Evolutionary conservation across 1,140 invertebrate species (phyloP), one percentile per base, ranked within the genome.

Genomic region (Varroa destructor): DNA sequence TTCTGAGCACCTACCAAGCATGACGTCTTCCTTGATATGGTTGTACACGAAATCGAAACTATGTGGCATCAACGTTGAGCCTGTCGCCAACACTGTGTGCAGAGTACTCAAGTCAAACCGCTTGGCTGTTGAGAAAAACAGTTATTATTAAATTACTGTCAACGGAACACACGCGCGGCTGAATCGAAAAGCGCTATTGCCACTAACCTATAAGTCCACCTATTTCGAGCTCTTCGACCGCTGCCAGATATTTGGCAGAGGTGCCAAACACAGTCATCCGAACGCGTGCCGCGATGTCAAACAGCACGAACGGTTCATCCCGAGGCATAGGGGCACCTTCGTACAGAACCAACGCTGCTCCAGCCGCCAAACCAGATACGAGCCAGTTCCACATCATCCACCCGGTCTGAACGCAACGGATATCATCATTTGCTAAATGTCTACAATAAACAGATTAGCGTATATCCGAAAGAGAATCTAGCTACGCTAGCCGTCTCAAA

Each of bases 181-280:
- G 8, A 51, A 51, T 51, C 46, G 8, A 51, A 8, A 51, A 5
- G 46, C 46, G 46, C 8, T 51, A 51, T 8, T 51, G 46, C 8
- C 4, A 51, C 46, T 8, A 51, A 67, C 61, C 61, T 25, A 37
- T 12, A 12, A 37, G 40, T 40, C 14, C 37, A 1, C 10, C 61
- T 1, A 37, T 14, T 56, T 75, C 77, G 74, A 77, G 78, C 3
- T 82, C 79, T 74, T 84, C 82, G 71, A 84, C 78, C 2, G 84
- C 82, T 14, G 82, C 78, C 67, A 85, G 76, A 79, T 84, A 84
- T 77, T 85, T 85, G 6, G 85, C 84, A 74, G 83, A 81, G 14
- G 83, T 84, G 25, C 84, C 84, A 54, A 86, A 78, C 56, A 84
- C 80, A 25, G 84, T 85, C 40, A 85, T 79, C 42, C 83, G 83